A percentile compares a stretch with the other conserved stretches of the same genome.
phyloP scores from a whole-genome alignment of 2,888 invertebrate species.

The Amiota mariae region DNA sequence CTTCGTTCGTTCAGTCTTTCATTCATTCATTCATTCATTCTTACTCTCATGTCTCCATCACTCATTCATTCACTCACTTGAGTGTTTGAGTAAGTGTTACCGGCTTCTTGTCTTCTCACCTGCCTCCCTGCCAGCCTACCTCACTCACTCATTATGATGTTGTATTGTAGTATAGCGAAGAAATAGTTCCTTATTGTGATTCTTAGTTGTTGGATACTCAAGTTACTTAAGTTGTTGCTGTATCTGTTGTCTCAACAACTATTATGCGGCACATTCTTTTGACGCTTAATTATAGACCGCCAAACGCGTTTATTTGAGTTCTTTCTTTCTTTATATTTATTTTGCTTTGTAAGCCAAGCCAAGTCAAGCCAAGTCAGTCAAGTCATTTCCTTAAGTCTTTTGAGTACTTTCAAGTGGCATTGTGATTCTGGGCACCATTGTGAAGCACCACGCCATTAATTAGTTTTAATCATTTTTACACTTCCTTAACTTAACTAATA shows the following conservation, averaged over 20 bases:
- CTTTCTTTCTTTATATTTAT: conserved; percentile 24
- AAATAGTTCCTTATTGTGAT: too few species aligned
- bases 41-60: too few species aligned
- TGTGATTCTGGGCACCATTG: neutral
- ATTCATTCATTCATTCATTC: too few species aligned
- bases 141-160: too few species aligned
- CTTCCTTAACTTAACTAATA: conserved; percentile 15
- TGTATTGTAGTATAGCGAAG: too few species aligned
- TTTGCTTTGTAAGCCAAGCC: conserved; percentile 27
- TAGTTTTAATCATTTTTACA: conserved; percentile 11
- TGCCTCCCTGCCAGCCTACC: too few species aligned
- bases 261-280: conserved; percentile 64
- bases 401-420: conserved; percentile 2
- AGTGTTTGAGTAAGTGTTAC: too few species aligned
- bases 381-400: conserved; percentile 25
- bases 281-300: conserved; percentile 60
- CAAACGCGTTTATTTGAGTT: conserved; percentile 31
- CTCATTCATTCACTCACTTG: too few species aligned
- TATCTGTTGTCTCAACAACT: conserved; percentile 42
- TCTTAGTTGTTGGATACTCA: too few species aligned
- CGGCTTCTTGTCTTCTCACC: too few species aligned
- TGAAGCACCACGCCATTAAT: neutral
- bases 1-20: too few species aligned
- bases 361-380: conserved; percentile 17
- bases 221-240: neutral